These are phyloP conservation scores for Paramormyrops kingsleyae DNA, from an alignment of 2,113 vertebrate genomes.

Conservation along the genomic window DNA sequence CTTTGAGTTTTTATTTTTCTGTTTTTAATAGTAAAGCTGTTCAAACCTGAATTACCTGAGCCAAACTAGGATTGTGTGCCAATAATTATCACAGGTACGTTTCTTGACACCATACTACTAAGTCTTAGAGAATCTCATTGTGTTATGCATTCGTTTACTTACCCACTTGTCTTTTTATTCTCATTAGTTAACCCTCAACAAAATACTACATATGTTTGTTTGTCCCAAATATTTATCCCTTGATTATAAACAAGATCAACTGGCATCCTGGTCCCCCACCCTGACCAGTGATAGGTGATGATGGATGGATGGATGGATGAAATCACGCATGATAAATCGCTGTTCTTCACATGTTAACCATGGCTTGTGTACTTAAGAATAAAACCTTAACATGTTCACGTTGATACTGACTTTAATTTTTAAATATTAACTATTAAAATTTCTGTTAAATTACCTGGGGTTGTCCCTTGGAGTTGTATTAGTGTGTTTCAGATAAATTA, in stretches of 20 bases:
- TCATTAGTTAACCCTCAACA: not conserved
- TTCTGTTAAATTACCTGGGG: not conserved
- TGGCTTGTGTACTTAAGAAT: not conserved
- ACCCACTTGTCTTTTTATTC: not conserved
- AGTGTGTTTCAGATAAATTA: not conserved
- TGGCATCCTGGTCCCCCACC: not conserved
- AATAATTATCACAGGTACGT: not conserved
- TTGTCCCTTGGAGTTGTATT: not conserved
- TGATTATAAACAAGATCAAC: not conserved
- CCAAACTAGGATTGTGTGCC: not conserved
- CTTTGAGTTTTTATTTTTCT: not conserved
- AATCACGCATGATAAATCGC: not conserved
- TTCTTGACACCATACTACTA: not conserved
- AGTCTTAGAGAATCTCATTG: not conserved
- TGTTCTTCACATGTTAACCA: not conserved
- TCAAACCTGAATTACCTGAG: not conserved
- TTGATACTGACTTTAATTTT: not conserved
- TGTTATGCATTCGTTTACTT: not conserved
- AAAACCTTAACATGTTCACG: not conserved
- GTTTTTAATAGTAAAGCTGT: not conserved
- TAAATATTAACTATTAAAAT: not conserved
- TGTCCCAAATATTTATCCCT: not conserved
- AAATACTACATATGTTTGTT: not conserved
- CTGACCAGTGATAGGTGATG: not conserved
- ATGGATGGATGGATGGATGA: not conserved